Conservation (phyloP, 2,113 vertebrate species). For the Oceanodroma tethys region DNA sequence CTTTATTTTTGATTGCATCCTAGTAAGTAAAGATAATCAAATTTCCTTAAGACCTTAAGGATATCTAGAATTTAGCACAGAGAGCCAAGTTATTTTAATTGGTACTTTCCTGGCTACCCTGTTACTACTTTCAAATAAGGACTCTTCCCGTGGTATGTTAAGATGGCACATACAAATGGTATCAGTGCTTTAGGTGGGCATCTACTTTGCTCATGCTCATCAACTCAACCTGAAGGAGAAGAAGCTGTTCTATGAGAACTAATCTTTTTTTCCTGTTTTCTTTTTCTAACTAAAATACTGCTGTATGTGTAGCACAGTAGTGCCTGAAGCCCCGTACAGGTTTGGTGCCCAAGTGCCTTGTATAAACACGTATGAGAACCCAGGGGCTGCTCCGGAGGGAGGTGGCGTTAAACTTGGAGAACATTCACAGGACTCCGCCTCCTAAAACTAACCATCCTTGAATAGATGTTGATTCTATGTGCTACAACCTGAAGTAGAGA, state of each 20-base stretch:
- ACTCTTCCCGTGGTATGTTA: not conserved
- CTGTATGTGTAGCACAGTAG: not conserved
- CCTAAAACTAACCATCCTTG: not conserved
- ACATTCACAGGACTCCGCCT: not conserved
- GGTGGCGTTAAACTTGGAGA: not conserved
- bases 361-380: not conserved
- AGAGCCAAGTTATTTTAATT: not conserved
- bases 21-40: not conserved
- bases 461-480: not conserved
- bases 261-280: not conserved
- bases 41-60: not conserved
- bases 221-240: not conserved
- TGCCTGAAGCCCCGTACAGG: not conserved
- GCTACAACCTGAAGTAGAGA: not conserved
- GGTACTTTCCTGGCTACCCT: not conserved
- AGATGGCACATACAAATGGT: not conserved
- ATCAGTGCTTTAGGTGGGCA: not conserved
- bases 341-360: not conserved
- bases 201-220: not conserved
- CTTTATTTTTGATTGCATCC: not conserved
- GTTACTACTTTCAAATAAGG: slow-evolving; percentile 1
- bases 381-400: not conserved
- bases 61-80: not conserved
- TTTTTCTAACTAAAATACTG: not conserved
- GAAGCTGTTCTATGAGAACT: not conserved